Evolutionary conservation across 2,888 invertebrate species (phyloP).

Genomic region (Lithophane leautieri): DNA sequence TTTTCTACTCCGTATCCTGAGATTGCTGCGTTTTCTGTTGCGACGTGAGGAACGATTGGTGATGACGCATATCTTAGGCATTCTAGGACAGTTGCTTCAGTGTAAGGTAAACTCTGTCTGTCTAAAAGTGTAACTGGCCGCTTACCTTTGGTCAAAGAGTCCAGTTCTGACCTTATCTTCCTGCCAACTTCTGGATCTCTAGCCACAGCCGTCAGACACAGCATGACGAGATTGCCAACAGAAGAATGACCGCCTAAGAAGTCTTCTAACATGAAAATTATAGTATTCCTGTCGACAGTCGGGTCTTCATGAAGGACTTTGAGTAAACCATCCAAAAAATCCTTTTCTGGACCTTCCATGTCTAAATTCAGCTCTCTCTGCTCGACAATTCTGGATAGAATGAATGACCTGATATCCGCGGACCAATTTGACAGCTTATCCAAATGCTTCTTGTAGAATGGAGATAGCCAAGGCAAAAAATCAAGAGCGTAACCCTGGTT

Average conservation of each 20-base stretch:
- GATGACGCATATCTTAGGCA: constrained; percentile 95
- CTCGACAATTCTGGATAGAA: constrained; percentile 93
- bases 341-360: constrained; percentile 91
- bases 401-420: constrained; percentile 93
- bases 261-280: constrained; percentile 96
- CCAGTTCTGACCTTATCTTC: constrained; percentile 93
- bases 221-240: constrained; percentile 95
- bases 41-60: constrained; percentile 97
- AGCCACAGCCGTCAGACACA: constrained; percentile 93
- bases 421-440: constrained; percentile 93
- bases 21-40: constrained; percentile 93
- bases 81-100: constrained; percentile 95
- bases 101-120: constrained; percentile 93
- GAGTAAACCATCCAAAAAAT: constrained; percentile 95
- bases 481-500: constrained; percentile 97
- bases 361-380: constrained; percentile 90
- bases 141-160: constrained; percentile 89
- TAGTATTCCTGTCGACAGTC: constrained; percentile 93
- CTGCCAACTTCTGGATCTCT: constrained; percentile 92
- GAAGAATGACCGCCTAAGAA: constrained; percentile 97
- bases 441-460: constrained; percentile 93
- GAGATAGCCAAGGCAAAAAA: constrained; percentile 95
- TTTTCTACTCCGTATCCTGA: constrained; percentile 93
- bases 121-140: constrained; percentile 92
- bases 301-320: constrained; percentile 92